Evolutionary conservation across 2,113 vertebrate genomes (phyloP), one percentile per base, ranked within the genome.

Genomic region (Bothrops jararaca): DNA sequence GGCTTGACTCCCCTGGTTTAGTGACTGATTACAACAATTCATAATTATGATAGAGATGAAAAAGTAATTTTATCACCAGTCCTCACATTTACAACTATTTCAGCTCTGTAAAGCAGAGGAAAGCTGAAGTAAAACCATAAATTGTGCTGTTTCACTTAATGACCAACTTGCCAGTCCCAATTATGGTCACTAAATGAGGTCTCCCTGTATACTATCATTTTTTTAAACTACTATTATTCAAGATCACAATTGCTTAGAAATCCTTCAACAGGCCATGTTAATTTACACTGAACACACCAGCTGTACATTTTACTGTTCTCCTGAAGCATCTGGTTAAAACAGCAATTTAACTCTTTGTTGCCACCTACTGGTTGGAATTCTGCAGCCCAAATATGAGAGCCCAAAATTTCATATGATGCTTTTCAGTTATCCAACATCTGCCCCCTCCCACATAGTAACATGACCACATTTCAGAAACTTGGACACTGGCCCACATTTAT

Each of bases 401-500:
- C n/a, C 15, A 4, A 80, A 39, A 42, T 39, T 53, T 88, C 2
- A 7, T 29, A 50, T 13, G 48, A n/a, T 57, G 89, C 64, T 93
- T 95, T 95, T 93, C 53, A 74, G 23, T 34, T 89, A 42, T 39
- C 85, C 90, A n/a, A 34, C 29, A 69, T 69, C 29, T 69, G 12
- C 29, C 12, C 12, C 12, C 5, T 69, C 29, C 29, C 64, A 69
- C 29, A 69, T 12, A 64, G 12, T 69, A 12, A n/a, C 29, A 1
- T n/a, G 29, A 69, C 12, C 64, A 69, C 64, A 69, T 34, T 69
- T 69, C 15, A 5, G 64, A 69, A 69, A 69, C 64, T 69, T 69
- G 64, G 64, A 69, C 15, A 69, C 64, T 69, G 12, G 29, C 64
- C 64, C 12, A 34, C 64, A 34, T 34, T 69, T 69, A n/a, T 1